Conservation (phyloP, 2,888 invertebrate species). For the Synergus itoensis region DNA sequence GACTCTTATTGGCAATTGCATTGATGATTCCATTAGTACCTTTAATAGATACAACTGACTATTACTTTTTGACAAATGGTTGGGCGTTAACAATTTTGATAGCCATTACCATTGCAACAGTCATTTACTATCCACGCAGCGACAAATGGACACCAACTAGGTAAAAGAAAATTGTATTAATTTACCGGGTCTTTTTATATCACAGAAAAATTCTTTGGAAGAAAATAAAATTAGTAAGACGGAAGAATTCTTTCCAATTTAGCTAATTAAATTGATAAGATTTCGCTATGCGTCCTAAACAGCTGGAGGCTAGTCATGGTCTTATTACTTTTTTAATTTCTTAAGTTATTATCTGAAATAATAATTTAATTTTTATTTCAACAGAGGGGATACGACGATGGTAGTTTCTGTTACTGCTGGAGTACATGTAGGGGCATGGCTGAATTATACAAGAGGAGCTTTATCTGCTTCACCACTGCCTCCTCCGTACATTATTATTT, state of each 20-base stretch:
- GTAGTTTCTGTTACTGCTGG: constrained; percentile 91
- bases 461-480: constrained; percentile 81
- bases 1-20: constrained; percentile 83
- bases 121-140: constrained; percentile 89
- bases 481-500: constrained; percentile 88
- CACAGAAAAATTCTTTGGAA: too few relatives aligned
- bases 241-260: too few relatives aligned
- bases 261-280: background rate
- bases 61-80: constrained; percentile 83
- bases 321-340: background rate
- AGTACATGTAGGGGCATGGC: constrained; percentile 89
- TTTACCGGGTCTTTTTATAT: background rate
- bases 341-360: constrained; percentile 17
- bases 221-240: too few relatives aligned
- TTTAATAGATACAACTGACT: constrained; percentile 86
- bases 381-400: constrained; percentile 93
- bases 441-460: constrained; percentile 89
- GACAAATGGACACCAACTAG: constrained; percentile 94
- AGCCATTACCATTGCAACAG: constrained; percentile 83
- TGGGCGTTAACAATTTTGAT: constrained; percentile 84
- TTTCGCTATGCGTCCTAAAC: background rate
- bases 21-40: constrained; percentile 88
- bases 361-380: constrained; percentile 63
- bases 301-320: too few relatives aligned
- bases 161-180: constrained; percentile 76